These are phyloP conservation scores for Andrena bicolor DNA, from an alignment of 2,888 invertebrate species.

Conservation along the genomic window DNA sequence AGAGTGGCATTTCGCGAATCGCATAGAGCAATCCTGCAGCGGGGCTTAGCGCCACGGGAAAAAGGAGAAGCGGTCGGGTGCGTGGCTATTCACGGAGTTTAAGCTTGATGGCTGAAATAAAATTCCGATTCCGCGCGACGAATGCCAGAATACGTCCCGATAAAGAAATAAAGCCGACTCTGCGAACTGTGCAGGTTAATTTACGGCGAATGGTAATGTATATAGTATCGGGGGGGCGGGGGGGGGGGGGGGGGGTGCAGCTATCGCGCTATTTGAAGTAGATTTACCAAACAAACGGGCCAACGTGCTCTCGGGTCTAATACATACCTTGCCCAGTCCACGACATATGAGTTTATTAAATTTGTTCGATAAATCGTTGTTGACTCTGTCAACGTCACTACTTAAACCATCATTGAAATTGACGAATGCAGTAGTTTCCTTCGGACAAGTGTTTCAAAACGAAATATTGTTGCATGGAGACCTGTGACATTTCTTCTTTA, in stretches of 20 bases:
- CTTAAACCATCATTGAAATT: background rate
- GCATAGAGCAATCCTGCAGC: slow-evolving; percentile 3
- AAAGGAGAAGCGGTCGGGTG: background rate
- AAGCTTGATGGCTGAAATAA: slow-evolving; percentile 24
- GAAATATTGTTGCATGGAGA: too few species aligned
- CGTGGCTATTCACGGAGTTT: slow-evolving; percentile 20
- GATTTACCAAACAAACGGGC: slow-evolving; percentile 12
- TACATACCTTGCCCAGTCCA: slow-evolving; percentile 5
- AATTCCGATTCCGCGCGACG: slow-evolving; percentile 2
- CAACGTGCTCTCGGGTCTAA: slow-evolving; percentile 5
- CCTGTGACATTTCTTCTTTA: too few species aligned
- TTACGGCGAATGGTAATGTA: background rate
- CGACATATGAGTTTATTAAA: slow-evolving; percentile 32
- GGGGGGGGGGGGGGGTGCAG: background rate
- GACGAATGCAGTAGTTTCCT: background rate
- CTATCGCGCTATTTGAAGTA: background rate
- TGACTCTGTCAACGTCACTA: slow-evolving; percentile 17
- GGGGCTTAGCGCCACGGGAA: slow-evolving; percentile 4
- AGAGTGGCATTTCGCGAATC: slow-evolving; percentile 9
- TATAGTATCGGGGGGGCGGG: background rate
- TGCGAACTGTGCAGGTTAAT: background rate
- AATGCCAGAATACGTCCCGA: background rate
- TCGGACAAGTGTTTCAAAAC: background rate
- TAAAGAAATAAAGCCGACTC: slow-evolving; percentile 1
- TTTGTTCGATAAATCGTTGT: slow-evolving; percentile 34